These are phyloP conservation scores for Muricea muricata DNA, from an alignment of 92 coral and sea anemone genomes.

Conservation along the genomic window DNA sequence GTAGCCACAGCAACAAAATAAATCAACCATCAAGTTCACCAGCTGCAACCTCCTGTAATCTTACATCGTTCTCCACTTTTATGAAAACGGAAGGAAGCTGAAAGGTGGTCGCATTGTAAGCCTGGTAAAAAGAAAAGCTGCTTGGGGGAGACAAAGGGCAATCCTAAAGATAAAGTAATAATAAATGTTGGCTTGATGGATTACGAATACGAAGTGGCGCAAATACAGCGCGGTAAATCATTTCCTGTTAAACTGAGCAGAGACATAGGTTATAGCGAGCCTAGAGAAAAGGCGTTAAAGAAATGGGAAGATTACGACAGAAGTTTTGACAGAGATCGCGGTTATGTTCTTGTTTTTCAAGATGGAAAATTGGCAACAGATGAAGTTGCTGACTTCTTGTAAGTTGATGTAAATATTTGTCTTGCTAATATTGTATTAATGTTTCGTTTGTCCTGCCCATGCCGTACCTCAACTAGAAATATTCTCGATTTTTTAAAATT, in stretches of 20 bases:
- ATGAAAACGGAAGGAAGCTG: conserved; percentile 5
- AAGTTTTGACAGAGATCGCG: conserved; percentile 52
- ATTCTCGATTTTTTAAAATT: too few species aligned
- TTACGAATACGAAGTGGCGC: conserved; percentile 14
- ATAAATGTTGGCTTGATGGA: conserved; percentile 52
- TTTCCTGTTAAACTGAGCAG: conserved; percentile 33
- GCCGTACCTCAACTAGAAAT: too few species aligned
- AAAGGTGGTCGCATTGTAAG: conserved; percentile 1
- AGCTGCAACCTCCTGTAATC: background rate
- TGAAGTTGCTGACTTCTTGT: conserved; percentile 13
- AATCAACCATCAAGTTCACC: background rate
- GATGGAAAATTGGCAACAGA: conserved; percentile 55
- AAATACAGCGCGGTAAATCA: conserved; percentile 49
- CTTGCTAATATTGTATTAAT: too few species aligned
- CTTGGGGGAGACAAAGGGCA: conserved; percentile 22
- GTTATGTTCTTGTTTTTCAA: conserved; percentile 42
- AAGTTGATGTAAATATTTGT: too few species aligned
- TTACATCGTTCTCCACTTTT: background rate
- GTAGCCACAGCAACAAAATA: background rate
- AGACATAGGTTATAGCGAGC: conserved; percentile 10
- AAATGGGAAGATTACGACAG: conserved; percentile 32
- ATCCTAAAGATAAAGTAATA: conserved; percentile 30
- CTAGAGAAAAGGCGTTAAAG: conserved; percentile 16
- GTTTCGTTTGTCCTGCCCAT: too few species aligned
- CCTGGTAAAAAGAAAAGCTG: conserved; percentile 5